Evolutionary conservation across 2,888 invertebrate genomes (phyloP).

Genomic region (Litoditis marina): DNA sequence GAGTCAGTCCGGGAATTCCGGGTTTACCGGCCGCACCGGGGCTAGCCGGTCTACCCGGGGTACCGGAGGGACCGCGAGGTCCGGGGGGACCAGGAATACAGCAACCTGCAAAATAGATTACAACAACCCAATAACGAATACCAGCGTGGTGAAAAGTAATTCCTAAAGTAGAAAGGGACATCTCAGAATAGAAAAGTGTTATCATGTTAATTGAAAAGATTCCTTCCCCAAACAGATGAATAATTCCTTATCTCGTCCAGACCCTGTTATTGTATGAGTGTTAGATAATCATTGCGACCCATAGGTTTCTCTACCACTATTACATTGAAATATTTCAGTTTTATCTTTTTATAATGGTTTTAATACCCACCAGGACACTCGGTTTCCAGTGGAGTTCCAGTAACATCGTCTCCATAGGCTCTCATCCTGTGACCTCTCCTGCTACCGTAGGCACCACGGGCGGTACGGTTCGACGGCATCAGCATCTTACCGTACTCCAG

Average conservation of each 20-base stretch:
- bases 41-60: conserved; percentile 55
- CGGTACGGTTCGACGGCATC: conserved; percentile 24
- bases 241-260: no score
- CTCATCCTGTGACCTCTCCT: conserved; percentile 26
- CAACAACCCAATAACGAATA: no score
- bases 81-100: conserved; percentile 59
- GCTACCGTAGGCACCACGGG: conserved; percentile 35
- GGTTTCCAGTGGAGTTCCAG: conserved; percentile 58
- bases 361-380: conserved; percentile 61
- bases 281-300: no score
- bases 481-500: conserved; percentile 41
- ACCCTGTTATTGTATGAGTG: no score
- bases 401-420: conserved; percentile 46
- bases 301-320: no score
- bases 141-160: no score
- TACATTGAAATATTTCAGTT: no score
- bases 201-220: no score
- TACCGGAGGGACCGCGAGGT: conserved; percentile 58
- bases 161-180: no score
- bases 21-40: conserved; percentile 55
- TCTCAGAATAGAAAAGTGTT: no score
- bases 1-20: conserved; percentile 59
- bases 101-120: conserved; percentile 30
- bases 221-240: no score
- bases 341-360: background rate